Conservation (phyloP, 2,797 vertebrate genomes). For the Squalus acanthias region DNA sequence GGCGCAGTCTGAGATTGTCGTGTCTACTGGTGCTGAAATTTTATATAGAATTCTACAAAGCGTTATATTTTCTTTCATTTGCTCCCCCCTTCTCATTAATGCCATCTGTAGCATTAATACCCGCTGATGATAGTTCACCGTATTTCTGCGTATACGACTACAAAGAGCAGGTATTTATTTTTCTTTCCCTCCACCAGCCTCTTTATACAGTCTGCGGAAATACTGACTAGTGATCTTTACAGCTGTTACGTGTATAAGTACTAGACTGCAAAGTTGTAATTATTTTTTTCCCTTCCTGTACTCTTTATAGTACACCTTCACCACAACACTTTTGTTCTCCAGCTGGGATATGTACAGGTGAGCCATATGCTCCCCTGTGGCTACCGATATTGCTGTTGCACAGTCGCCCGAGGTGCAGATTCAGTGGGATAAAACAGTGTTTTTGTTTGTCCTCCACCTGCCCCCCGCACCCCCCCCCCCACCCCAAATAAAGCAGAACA, state of each 20-base stretch:
- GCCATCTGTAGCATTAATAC: background rate
- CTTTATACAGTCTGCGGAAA: background rate
- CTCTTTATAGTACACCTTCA: background rate
- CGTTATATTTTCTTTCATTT: background rate
- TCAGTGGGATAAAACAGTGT: background rate
- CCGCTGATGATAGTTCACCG: background rate
- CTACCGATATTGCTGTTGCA: background rate
- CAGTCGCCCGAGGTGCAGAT: background rate
- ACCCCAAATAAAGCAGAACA: background rate
- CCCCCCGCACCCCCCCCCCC: too few species aligned
- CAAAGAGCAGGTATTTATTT: constrained; percentile 4
- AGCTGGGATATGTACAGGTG: background rate
- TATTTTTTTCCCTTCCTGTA: background rate
- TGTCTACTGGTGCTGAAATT: background rate
- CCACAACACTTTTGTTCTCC: background rate
- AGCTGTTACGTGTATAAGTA: background rate
- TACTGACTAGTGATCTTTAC: background rate
- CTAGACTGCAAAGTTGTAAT: background rate
- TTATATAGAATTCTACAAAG: background rate
- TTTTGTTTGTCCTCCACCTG: background rate
- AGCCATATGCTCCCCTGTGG: background rate
- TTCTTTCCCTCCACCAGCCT: too few species aligned
- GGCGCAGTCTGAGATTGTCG: background rate
- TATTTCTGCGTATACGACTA: background rate
- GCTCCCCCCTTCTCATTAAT: background rate